Conservation (phyloP, 2,888 invertebrate genomes). For the Cacoxenus indagator region DNA sequence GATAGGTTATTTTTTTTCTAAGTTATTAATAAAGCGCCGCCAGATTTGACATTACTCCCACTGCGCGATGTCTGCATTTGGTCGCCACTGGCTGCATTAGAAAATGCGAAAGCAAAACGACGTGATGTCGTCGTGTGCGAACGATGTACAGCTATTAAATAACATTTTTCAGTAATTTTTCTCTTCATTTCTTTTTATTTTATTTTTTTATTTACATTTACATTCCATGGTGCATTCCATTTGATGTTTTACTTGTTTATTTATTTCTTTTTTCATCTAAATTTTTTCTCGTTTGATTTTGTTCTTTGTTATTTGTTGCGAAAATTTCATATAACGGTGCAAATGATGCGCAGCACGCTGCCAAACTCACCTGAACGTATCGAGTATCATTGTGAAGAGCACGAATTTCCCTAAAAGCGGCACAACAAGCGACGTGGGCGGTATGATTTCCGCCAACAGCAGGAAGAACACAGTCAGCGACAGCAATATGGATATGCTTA, state of each 20-base stretch:
- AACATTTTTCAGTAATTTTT: not conserved
- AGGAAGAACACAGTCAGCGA: slow-evolving; percentile 97
- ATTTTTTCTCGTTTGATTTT: not conserved
- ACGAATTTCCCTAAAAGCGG: slow-evolving; percentile 94
- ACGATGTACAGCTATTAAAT: not conserved
- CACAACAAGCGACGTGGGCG: slow-evolving; percentile 93
- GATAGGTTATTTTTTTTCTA: no score
- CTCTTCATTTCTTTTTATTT: not conserved
- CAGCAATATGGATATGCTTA: slow-evolving; percentile 94
- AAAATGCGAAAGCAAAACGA: no score
- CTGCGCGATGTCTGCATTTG: no score
- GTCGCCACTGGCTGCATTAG: no score
- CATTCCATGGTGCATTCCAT: not conserved
- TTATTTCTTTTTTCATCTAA: not conserved
- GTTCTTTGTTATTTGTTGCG: not conserved
- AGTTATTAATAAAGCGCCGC: no score
- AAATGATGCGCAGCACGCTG: not conserved
- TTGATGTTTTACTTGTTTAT: not conserved
- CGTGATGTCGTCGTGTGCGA: no score
- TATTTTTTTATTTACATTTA: not conserved
- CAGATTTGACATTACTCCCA: no score
- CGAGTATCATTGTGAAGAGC: slow-evolving; percentile 95
- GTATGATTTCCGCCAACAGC: slow-evolving; percentile 89
- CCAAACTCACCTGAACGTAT: slow-evolving; percentile 86
- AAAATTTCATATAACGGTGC: not conserved